Percentiles rank a stretch among this genome's conserved stretches.
These are phyloP conservation scores for Hyles euphorbiae DNA, from an alignment of 1,140 invertebrate genomes.

Conservation along the genomic window DNA sequence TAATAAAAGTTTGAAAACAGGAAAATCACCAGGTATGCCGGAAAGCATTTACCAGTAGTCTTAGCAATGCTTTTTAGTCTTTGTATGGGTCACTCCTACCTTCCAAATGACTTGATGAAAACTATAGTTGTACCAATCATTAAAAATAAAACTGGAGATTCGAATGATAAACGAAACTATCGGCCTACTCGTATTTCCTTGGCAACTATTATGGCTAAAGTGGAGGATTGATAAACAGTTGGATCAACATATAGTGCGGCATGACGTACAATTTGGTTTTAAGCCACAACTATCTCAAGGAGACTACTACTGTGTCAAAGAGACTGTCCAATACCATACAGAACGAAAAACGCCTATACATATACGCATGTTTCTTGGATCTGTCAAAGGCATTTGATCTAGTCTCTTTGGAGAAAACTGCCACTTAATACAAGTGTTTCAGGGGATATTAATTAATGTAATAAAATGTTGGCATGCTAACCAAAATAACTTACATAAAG, in stretches of 20 bases:
- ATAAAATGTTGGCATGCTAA: neutral
- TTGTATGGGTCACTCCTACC: constrained; percentile 12
- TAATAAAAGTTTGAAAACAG: no score
- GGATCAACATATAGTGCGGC: constrained; percentile 3
- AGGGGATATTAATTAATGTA: neutral
- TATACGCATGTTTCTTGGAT: no score
- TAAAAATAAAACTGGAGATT: no score
- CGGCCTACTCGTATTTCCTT: constrained; percentile 16
- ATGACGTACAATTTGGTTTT: neutral
- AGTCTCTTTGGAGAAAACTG: neutral
- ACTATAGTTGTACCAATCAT: neutral
- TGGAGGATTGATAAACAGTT: constrained; percentile 15
- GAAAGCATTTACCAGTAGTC: no score
- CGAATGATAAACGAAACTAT: constrained; percentile 3
- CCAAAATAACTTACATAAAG: neutral
- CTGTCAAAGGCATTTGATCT: no score
- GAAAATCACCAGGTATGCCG: no score
- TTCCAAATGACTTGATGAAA: constrained; percentile 11
- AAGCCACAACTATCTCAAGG: no score
- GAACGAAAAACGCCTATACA: no score
- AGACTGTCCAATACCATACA: no score
- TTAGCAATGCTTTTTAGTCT: no score
- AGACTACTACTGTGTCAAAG: no score
- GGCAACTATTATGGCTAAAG: constrained; percentile 14
- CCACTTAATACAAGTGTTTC: neutral